Percentiles rank a stretch among this genome's conserved stretches.
Conservation (phyloP, 1,140 invertebrate genomes). For the Drosophila pallidifrons region DNA sequence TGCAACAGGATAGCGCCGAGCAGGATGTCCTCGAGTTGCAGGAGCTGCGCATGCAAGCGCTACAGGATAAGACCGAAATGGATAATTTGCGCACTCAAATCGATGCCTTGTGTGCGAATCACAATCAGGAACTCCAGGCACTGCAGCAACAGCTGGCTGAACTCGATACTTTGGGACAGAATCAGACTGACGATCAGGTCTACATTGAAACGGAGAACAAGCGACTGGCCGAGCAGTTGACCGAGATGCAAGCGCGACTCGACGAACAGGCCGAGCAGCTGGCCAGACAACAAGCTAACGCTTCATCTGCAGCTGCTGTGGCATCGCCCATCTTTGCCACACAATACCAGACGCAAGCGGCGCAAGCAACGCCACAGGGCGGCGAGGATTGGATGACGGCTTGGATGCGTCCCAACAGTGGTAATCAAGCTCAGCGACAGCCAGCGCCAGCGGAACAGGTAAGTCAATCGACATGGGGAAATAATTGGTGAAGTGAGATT, state of each 20-base stretch:
- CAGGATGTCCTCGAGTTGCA: constrained; percentile 79
- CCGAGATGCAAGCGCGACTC: constrained; percentile 76
- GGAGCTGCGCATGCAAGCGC: constrained; percentile 79
- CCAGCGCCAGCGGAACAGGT: constrained; percentile 27
- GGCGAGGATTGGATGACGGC: constrained; percentile 32
- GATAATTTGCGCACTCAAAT: constrained; percentile 79
- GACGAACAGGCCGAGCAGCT: constrained; percentile 63
- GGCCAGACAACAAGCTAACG: constrained; percentile 38
- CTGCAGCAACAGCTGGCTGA: constrained; percentile 78
- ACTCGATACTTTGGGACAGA: constrained; percentile 78
- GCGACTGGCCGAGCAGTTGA: constrained; percentile 70
- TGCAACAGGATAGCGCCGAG: constrained; percentile 80
- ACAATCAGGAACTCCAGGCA: constrained; percentile 70
- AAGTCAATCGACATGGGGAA: not conserved
- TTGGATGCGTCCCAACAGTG: constrained; percentile 5
- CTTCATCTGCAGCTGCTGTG: constrained; percentile 4
- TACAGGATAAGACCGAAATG: constrained; percentile 82
- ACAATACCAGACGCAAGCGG: not conserved
- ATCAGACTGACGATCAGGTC: constrained; percentile 82
- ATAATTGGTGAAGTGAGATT: not conserved
- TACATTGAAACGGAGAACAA: constrained; percentile 84
- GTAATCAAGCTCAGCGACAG: not conserved
- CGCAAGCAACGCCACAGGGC: not conserved
- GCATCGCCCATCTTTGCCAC: constrained; percentile 7
- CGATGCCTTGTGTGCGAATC: constrained; percentile 72